A percentile compares a stretch with the other conserved stretches of the same genome.
These are phyloP conservation scores for Drosophila formosana DNA, from an alignment of 2,888 invertebrate genomes.

Conservation along the genomic window DNA sequence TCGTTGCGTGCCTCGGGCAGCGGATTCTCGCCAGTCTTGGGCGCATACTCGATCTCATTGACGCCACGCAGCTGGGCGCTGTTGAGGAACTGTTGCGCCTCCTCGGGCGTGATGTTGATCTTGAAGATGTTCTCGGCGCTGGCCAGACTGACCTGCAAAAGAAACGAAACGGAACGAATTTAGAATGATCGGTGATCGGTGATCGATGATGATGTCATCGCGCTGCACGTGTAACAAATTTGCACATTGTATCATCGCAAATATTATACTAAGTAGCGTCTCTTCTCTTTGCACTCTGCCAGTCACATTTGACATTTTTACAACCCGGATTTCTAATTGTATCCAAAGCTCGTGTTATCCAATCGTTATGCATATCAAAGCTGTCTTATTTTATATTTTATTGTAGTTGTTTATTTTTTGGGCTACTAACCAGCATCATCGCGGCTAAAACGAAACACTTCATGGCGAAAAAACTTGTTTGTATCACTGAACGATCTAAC, in stretches of 20 bases:
- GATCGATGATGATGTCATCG: constrained; percentile 65
- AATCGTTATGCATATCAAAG: constrained; percentile 18
- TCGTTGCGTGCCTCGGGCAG: constrained; percentile 84
- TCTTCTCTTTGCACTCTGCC: constrained; percentile 46
- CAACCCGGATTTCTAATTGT: constrained; percentile 70
- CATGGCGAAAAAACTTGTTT: constrained; percentile 62
- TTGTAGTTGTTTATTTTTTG: constrained; percentile 28
- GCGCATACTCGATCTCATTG: constrained; percentile 86
- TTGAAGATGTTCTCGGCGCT: constrained; percentile 86
- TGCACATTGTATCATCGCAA: constrained; percentile 32
- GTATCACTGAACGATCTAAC: constrained; percentile 11
- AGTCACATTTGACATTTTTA: constrained; percentile 72
- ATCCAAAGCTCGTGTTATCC: constrained; percentile 25
- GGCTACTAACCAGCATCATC: constrained; percentile 79
- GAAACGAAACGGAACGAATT: too few relatives aligned
- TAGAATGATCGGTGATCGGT: too few relatives aligned
- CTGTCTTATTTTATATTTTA: constrained; percentile 29
- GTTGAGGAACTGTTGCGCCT: constrained; percentile 85
- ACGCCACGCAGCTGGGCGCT: constrained; percentile 84
- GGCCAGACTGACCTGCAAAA: constrained; percentile 59
- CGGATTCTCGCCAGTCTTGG: constrained; percentile 86
- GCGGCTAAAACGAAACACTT: constrained; percentile 79
- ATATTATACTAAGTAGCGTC: constrained; percentile 6
- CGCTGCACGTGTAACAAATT: constrained; percentile 40
- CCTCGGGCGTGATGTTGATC: constrained; percentile 86